Base-by-base conservation (phyloP, 2,113 vertebrate species). In the Anhinga rufa region DNA sequence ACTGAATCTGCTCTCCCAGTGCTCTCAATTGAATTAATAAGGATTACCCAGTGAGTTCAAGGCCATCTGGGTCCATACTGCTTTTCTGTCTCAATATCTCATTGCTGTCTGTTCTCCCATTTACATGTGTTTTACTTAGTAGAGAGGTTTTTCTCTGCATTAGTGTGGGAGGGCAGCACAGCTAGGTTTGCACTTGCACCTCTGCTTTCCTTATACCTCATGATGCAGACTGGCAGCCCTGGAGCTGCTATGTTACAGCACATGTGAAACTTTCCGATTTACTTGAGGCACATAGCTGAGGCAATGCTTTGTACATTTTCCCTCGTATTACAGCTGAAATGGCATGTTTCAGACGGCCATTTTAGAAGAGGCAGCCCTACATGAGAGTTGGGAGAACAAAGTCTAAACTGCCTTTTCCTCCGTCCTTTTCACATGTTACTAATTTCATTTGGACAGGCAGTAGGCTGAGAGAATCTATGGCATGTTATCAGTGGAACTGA, bases 201-300 rank as follows among this genome's bases (percentile, higher is more conserved):
- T 77, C 24, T 31, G 26, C 0, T 0, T 48, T 90, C 48, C 32
- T 70, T 68, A 5, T 1, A 0, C 55, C n/a, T 76, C 16, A 1
- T 14, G 34, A 22, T 52, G 15, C 25, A 58, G 46, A 15, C 62
- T 60, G 51, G 16, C 10, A 62, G 60, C 20, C 10, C 32, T 69
- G 79, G 36, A 62, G 62, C 82, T 77, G 36, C 57, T 42, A 0
- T 55, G 52, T 90, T 40, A 58, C 28, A 57, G 40, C 2, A 3
- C 9, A 9, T 2, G 0, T 32, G 36, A 84, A 89, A 49, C 29
- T 66, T 22, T 26, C 42, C 17, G 2, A 3, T 81, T 65, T 91
- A 54, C 21, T 40, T 31, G 14, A 76, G 36, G 14, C 18, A 40
- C 22, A 6, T 5, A 29, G 48, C 38, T 75, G 42, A 89, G 60